Percentiles rank a stretch among this genome's conserved stretches.
phyloP scores from a whole-genome alignment of 2,797 vertebrate genomes.

The Syngnathus acus region DNA sequence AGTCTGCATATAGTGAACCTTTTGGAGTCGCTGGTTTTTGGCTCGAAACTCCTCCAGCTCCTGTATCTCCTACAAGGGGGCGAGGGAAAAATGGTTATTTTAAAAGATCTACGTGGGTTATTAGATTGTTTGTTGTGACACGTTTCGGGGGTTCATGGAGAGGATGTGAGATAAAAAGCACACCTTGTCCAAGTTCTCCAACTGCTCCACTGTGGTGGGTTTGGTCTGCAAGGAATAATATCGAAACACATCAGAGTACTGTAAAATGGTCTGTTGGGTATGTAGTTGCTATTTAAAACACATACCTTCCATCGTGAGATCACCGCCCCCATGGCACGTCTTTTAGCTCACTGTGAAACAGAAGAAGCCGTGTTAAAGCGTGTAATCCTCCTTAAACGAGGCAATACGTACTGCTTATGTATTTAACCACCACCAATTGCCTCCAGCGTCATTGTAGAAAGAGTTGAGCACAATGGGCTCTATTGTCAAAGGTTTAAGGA shows the following conservation, averaged over 20 bases:
- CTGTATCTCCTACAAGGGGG: conserved; percentile 80
- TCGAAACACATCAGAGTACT: conserved; percentile 3
- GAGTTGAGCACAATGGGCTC: conserved; percentile 5
- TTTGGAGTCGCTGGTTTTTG: conserved; percentile 92
- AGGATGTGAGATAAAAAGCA: background rate
- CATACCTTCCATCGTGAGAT: conserved; percentile 87
- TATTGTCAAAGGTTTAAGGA: conserved; percentile 9
- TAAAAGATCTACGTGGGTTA: background rate
- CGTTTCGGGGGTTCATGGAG: background rate
- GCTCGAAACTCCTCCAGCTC: conserved; percentile 88
- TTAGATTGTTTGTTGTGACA: background rate
- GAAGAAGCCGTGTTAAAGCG: background rate
- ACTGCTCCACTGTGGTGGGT: conserved; percentile 83
- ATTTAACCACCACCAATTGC: conserved; percentile 7
- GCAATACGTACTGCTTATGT: background rate
- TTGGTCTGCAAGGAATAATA: conserved; percentile 70
- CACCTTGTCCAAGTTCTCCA: conserved; percentile 95
- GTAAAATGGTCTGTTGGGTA: background rate
- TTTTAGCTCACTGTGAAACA: conserved; percentile 29
- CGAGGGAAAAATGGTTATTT: conserved; percentile 8
- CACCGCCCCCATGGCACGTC: conserved; percentile 76
- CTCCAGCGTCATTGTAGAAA: background rate
- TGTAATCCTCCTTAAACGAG: background rate
- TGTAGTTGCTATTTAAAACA: conserved; percentile 8
- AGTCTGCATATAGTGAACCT: conserved; percentile 50